phyloP scores from a whole-genome alignment of 92 coral and sea anemone species.

The Palythoa grandiflora region DNA sequence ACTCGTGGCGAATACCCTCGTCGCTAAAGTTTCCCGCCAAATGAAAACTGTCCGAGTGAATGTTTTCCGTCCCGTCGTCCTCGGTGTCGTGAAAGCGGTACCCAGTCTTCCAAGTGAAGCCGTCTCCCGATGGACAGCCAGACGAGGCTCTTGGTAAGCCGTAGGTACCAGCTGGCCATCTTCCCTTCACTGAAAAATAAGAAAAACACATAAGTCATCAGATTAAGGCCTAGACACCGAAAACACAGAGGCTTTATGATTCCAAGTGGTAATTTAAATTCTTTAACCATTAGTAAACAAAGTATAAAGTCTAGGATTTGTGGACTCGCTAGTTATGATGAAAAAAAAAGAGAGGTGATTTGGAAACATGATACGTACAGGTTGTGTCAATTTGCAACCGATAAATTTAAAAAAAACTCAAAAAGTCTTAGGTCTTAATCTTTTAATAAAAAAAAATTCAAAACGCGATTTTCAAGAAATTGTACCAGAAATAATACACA shows the following conservation, averaged over 20 bases:
- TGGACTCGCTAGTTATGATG: no score
- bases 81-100: slow-evolving; percentile 97
- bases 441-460: no score
- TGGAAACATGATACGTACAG: no score
- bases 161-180: slow-evolving; percentile 97
- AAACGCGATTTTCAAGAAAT: no score
- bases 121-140: slow-evolving; percentile 89
- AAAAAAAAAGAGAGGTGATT: no score
- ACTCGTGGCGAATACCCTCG: slow-evolving; percentile 93
- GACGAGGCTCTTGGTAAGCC: slow-evolving; percentile 88
- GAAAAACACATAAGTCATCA: not conserved
- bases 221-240: not conserved
- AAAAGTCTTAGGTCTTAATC: no score
- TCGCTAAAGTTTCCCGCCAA: slow-evolving; percentile 97
- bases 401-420: no score
- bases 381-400: no score
- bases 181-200: slow-evolving; percentile 16
- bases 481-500: no score
- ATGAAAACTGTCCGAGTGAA: slow-evolving; percentile 89
- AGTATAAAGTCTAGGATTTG: no score
- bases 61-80: slow-evolving; percentile 98
- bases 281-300: no score
- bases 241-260: not conserved
- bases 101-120: slow-evolving; percentile 93
- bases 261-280: not conserved